These are phyloP conservation scores for Cephalotes varians DNA, from an alignment of 2,888 invertebrate genomes.

Conservation along the genomic window DNA sequence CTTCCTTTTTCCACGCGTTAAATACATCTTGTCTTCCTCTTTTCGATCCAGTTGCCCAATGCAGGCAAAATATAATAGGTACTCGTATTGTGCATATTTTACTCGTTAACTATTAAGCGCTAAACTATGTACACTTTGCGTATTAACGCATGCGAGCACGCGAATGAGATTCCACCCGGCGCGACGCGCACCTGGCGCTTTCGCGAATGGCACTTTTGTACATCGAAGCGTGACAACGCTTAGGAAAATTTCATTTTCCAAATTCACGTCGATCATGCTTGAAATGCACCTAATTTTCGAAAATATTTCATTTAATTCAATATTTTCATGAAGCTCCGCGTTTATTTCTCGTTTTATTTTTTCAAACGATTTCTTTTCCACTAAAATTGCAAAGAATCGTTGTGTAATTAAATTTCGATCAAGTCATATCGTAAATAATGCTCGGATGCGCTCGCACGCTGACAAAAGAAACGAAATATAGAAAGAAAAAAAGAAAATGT, in stretches of 20 bases:
- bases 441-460: constrained; percentile 28
- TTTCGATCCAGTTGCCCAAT: constrained; percentile 27
- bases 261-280: background rate
- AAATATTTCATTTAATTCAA: background rate
- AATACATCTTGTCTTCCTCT: constrained; percentile 52
- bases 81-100: constrained; percentile 65
- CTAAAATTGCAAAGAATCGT: background rate
- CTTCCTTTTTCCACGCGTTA: constrained; percentile 37
- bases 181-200: constrained; percentile 50
- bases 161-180: constrained; percentile 10
- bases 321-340: background rate
- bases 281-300: constrained; percentile 31
- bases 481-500: constrained; percentile 36
- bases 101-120: constrained; percentile 50
- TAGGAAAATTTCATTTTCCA: background rate
- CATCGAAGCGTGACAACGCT: constrained; percentile 46
- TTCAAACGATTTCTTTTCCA: background rate
- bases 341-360: background rate
- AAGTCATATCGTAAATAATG: background rate
- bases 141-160: constrained; percentile 37
- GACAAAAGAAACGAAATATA: constrained; percentile 26
- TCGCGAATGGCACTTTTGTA: constrained; percentile 80
- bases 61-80: constrained; percentile 65
- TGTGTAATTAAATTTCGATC: constrained; percentile 1
- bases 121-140: constrained; percentile 61